These are phyloP conservation scores for Mobula birostris DNA, from an alignment of 2,113 vertebrate genomes.

Conservation along the genomic window DNA sequence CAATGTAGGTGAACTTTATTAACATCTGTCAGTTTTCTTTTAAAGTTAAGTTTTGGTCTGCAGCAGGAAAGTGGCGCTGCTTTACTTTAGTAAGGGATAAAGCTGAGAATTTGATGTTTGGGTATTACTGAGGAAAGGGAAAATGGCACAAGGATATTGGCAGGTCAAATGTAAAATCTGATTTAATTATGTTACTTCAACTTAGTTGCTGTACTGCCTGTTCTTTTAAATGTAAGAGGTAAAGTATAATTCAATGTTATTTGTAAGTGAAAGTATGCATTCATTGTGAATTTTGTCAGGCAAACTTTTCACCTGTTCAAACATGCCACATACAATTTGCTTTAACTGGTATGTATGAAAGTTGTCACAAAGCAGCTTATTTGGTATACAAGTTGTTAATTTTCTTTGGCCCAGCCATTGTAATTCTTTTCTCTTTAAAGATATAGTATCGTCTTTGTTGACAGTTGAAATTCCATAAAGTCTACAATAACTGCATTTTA, in stretches of 20 bases:
- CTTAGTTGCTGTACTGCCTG: background rate
- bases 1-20: background rate
- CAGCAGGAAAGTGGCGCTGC: background rate
- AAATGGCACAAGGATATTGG: background rate
- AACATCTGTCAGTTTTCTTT: background rate
- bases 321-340: background rate
- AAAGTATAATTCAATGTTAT: background rate
- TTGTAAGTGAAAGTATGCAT: background rate
- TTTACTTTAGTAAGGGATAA: background rate
- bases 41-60: background rate
- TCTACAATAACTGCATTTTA: background rate
- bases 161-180: background rate
- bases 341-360: background rate
- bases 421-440: background rate
- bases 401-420: background rate
- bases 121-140: background rate
- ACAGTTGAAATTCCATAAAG: background rate
- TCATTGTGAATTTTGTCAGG: background rate
- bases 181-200: constrained; percentile 5
- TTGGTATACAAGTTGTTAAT: too few species aligned
- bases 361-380: background rate
- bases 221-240: background rate
- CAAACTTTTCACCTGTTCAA: too few species aligned
- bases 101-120: too few species aligned
- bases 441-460: background rate